Conservation (phyloP, 2,113 vertebrate genomes). For the Tetrax tetrax region DNA sequence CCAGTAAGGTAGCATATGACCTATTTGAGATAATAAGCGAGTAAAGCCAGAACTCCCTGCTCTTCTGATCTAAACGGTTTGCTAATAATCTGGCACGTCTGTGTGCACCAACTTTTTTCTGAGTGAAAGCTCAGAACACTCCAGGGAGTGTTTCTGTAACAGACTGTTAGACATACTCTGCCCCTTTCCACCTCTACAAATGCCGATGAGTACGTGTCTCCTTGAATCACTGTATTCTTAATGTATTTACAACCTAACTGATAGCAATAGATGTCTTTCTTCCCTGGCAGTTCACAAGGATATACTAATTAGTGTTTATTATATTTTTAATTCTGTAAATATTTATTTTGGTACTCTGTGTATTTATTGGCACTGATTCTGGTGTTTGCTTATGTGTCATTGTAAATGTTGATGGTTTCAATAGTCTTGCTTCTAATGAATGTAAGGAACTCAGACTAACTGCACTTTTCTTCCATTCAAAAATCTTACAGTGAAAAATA, state of each 20-base stretch:
- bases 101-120: slow-evolving; percentile 20
- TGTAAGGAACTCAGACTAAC: slow-evolving; percentile 73
- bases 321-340: slow-evolving; percentile 81
- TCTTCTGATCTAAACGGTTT: slow-evolving; percentile 23
- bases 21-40: background rate
- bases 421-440: slow-evolving; percentile 74
- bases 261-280: slow-evolving; percentile 72
- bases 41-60: background rate
- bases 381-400: slow-evolving; percentile 67
- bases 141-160: slow-evolving; percentile 54
- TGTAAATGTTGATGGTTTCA: slow-evolving; percentile 75
- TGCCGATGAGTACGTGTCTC: background rate
- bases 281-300: slow-evolving; percentile 61
- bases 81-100: background rate
- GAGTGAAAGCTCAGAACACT: slow-evolving; percentile 49
- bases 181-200: slow-evolving; percentile 28
- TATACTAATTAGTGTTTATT: slow-evolving; percentile 74
- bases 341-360: slow-evolving; percentile 80
- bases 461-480: slow-evolving; percentile 72
- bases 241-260: slow-evolving; percentile 43
- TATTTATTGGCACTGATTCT: slow-evolving; percentile 75
- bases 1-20: background rate
- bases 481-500: slow-evolving; percentile 64
- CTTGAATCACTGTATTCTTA: slow-evolving; percentile 45
- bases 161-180: slow-evolving; percentile 54